These are phyloP conservation scores for Coregonus suidteri DNA, from an alignment of 2,797 vertebrate species.

Conservation along the genomic window DNA sequence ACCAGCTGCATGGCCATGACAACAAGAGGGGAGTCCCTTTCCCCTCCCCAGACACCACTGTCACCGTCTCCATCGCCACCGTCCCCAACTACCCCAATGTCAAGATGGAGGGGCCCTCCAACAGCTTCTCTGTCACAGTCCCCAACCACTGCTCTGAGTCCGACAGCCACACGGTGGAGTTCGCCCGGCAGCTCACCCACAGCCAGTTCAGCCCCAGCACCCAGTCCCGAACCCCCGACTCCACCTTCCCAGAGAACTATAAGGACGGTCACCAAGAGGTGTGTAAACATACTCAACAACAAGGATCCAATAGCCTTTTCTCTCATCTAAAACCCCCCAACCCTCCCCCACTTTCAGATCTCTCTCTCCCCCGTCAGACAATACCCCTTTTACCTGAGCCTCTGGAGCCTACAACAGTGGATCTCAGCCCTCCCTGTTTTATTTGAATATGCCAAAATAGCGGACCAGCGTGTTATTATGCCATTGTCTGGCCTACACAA, in stretches of 20 bases:
- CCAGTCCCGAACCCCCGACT: slow-evolving; percentile 89
- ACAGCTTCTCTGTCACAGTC: slow-evolving; percentile 86
- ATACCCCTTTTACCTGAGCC: slow-evolving; percentile 75
- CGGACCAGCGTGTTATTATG: slow-evolving; percentile 81
- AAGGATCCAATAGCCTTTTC: slow-evolving; percentile 28
- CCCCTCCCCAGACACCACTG: slow-evolving; percentile 88
- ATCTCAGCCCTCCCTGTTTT: slow-evolving; percentile 76
- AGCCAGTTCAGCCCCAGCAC: slow-evolving; percentile 81
- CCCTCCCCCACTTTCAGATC: slow-evolving; percentile 61
- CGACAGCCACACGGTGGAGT: slow-evolving; percentile 79
- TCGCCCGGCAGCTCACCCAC: slow-evolving; percentile 74
- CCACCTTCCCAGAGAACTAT: slow-evolving; percentile 93
- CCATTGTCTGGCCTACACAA: slow-evolving; percentile 83
- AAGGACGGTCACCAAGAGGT: slow-evolving; percentile 95
- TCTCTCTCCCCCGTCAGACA: slow-evolving; percentile 59
- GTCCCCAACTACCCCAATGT: slow-evolving; percentile 86
- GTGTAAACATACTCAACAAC: slow-evolving; percentile 29
- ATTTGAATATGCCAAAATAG: slow-evolving; percentile 84
- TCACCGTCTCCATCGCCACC: slow-evolving; percentile 90
- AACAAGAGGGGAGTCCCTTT: slow-evolving; percentile 84
- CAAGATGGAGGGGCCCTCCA: slow-evolving; percentile 88
- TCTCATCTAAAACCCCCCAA: slow-evolving; percentile 34
- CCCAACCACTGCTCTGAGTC: slow-evolving; percentile 85
- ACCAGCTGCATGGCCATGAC: slow-evolving; percentile 81
- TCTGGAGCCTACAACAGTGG: slow-evolving; percentile 70